Evolutionary conservation across 2,113 vertebrate species (phyloP).

Genomic region (Gallinago undulata): DNA sequence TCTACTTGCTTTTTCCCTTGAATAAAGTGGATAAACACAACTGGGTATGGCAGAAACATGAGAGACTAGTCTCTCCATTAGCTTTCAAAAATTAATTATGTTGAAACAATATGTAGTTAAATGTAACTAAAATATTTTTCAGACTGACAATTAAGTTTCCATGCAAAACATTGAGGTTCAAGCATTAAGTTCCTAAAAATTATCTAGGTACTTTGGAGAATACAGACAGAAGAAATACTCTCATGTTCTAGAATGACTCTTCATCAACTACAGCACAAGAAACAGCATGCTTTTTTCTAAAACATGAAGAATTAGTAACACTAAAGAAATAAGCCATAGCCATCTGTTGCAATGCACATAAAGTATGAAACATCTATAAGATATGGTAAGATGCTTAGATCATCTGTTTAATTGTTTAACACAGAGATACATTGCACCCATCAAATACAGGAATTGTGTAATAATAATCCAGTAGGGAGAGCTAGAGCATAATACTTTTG

Average conservation of each 20-base stretch:
- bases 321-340: not conserved
- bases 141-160: not conserved
- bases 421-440: not conserved
- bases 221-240: not conserved
- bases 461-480: slow-evolving; percentile 69
- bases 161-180: not conserved
- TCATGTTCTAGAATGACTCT: not conserved
- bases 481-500: slow-evolving; percentile 54
- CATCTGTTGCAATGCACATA: not conserved
- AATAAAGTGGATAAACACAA: not conserved
- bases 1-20: not conserved
- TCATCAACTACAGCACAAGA: not conserved
- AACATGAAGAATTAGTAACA: not conserved
- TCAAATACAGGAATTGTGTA: slow-evolving; percentile 11
- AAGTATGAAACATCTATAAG: not conserved
- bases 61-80: not conserved
- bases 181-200: not conserved
- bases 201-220: not conserved
- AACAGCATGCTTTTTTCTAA: not conserved
- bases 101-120: not conserved
- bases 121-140: not conserved
- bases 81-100: not conserved
- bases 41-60: not conserved
- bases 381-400: not conserved
- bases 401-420: not conserved